Evolutionary conservation across 2,113 vertebrate species (phyloP).

Genomic region (Python bivittatus): DNA sequence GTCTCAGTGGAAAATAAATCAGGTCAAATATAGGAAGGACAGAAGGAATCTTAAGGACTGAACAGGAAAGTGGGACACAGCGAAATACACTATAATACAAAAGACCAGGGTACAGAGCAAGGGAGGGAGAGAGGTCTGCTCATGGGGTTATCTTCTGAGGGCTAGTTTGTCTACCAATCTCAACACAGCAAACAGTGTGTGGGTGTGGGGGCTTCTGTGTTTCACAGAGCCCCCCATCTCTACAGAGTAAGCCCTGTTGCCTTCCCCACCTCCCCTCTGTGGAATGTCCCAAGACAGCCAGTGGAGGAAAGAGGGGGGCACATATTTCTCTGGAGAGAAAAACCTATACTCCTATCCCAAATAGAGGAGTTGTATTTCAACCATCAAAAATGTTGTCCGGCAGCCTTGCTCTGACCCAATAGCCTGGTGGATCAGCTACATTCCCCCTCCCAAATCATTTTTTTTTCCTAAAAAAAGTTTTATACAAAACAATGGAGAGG

Average conservation of each 20-base stretch:
- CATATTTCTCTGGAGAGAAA: neutral
- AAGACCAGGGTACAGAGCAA: slow-evolving; percentile 24
- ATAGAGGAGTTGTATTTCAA: neutral
- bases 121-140: slow-evolving; percentile 2
- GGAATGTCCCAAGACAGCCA: slow-evolving; percentile 19
- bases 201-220: neutral
- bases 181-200: neutral
- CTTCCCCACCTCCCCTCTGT: neutral
- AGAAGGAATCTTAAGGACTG: slow-evolving; percentile 4
- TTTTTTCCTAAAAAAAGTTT: slow-evolving; percentile 7
- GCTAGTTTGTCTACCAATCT: slow-evolving; percentile 14
- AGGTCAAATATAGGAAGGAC: slow-evolving; percentile 3
- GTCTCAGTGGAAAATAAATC: slow-evolving; percentile 28
- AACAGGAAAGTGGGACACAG: slow-evolving; percentile 54
- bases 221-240: neutral
- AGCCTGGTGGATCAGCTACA: neutral
- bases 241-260: neutral
- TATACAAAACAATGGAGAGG: slow-evolving; percentile 24
- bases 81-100: slow-evolving; percentile 74
- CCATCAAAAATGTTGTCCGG: neutral
- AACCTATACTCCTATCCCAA: neutral
- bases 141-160: neutral
- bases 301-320: neutral
- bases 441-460: neutral
- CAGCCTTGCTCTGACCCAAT: slow-evolving; percentile 1